Evolutionary conservation across 2,113 vertebrate species (phyloP).

Genomic region (Murina feae): DNA sequence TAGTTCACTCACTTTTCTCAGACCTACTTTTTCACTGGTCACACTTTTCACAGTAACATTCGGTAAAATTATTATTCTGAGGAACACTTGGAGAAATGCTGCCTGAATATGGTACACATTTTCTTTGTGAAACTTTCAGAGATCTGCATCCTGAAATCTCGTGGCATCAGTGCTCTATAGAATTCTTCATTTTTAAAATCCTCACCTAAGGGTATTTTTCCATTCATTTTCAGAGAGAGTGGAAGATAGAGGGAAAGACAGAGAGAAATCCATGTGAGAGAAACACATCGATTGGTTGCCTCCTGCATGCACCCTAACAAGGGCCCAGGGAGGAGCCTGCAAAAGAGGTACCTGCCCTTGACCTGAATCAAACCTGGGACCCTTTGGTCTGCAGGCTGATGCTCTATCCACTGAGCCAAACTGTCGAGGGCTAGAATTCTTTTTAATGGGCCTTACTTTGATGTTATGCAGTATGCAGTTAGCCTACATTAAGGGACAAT

Average conservation of each 20-base stretch:
- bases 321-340: too few relatives aligned
- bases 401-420: background rate
- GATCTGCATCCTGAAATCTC: background rate
- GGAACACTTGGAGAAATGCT: background rate
- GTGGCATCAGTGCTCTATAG: background rate
- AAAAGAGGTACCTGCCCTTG: too few relatives aligned
- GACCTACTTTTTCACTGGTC: background rate
- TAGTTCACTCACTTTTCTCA: background rate
- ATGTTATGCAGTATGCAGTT: background rate
- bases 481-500: background rate
- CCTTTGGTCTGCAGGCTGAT: too few relatives aligned
- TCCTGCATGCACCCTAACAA: background rate
- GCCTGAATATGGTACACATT: background rate
- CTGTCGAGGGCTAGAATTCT: background rate
- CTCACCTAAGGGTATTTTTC: background rate
- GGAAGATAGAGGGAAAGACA: background rate
- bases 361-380: background rate
- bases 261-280: background rate
- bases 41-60: background rate
- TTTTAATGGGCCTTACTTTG: background rate
- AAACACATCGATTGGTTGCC: background rate
- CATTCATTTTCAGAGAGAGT: background rate
- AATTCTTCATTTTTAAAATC: background rate
- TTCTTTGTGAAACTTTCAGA: background rate
- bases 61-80: background rate